Base-by-base conservation (phyloP, 2,888 invertebrate genomes). In the Apodemia zela region DNA sequence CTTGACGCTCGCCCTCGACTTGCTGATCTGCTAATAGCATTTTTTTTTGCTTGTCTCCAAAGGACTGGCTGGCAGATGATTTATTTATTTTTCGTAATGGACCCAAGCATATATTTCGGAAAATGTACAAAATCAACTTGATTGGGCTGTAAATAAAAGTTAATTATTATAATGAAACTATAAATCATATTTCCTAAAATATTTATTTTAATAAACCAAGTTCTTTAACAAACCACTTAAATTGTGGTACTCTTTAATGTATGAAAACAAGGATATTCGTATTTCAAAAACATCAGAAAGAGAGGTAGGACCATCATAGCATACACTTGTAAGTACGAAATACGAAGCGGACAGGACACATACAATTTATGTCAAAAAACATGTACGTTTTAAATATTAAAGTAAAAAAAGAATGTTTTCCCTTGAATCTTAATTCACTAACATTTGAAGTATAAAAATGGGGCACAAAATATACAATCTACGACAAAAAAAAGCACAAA, bases 201-300 rank as follows among this genome's bases (percentile, higher is more conserved):
- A 71, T 73, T 71, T 71, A 69, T 69, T 85, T 84, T 71, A 81
- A 74, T 81, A 82, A 76, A 80, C 74, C 75, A 79, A 80, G 80
- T 79, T 78, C 70, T 74, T 82, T 81, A 85, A 87, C 82, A 84
- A 84, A 83, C 82, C 84, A 82, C 75, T 79, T 77, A 85, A 80
- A 79, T 68, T 79, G 75, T 75, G 82, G 81, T 82, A 81, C 77
- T 78, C 76, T 68, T 57, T 76, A 76, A 74, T 75, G 72, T 74
- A 75, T 77, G 75, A 76, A 78, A 78, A 80, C 75, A 75, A 75
- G 76, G 54, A 73, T 75, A 70, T 74, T 76, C 72, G 59, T 59
- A 66, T 64, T 60, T 66, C 38, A 64, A 65, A 64, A 63, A 62
- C 65, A 65, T 78, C 73, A 63, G 72, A 70, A 75, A 73, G 74